phyloP scores from a whole-genome alignment of 2,797 vertebrate species.

The Centropyge bicolor region DNA sequence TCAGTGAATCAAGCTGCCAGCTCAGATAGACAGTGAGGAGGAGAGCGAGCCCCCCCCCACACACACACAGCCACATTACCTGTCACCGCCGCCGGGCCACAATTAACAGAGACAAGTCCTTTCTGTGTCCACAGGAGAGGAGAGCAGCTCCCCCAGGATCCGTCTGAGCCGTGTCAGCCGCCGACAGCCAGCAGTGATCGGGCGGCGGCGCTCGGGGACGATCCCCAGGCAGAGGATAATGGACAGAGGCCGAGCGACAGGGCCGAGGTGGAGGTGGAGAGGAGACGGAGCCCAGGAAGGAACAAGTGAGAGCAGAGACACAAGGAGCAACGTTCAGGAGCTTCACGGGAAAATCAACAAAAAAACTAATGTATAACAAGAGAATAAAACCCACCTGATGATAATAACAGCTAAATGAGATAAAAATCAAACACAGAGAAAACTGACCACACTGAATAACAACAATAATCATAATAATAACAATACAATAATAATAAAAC shows the following conservation, averaged over 20 bases:
- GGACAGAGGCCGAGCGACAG: conserved; percentile 54
- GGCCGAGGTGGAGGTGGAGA: conserved; percentile 27
- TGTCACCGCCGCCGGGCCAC: conserved; percentile 51
- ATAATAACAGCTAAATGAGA: too few relatives aligned
- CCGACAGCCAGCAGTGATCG: conserved; percentile 69
- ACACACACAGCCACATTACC: conserved; percentile 37
- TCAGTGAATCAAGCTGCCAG: conserved; percentile 74
- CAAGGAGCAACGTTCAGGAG: too few relatives aligned
- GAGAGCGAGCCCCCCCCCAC: conserved; percentile 35
- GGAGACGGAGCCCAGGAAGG: not conserved
- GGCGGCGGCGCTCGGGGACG: conserved; percentile 48
- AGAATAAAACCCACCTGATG: too few relatives aligned
- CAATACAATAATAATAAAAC: too few relatives aligned
- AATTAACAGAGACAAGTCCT: conserved; percentile 80
- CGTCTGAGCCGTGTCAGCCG: conserved; percentile 61
- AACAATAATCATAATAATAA: too few relatives aligned
- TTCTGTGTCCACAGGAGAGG: conserved; percentile 62
- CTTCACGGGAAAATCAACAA: too few relatives aligned
- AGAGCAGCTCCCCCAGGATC: conserved; percentile 58
- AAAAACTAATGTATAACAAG: too few relatives aligned
- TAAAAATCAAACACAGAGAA: too few relatives aligned
- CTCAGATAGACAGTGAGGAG: conserved; percentile 58
- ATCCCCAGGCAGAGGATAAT: conserved; percentile 54
- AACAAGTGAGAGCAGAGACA: not conserved
- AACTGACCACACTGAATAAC: too few relatives aligned